Base-by-base conservation (phyloP, 2,797 vertebrate species). In the Etheostoma nigrum region DNA sequence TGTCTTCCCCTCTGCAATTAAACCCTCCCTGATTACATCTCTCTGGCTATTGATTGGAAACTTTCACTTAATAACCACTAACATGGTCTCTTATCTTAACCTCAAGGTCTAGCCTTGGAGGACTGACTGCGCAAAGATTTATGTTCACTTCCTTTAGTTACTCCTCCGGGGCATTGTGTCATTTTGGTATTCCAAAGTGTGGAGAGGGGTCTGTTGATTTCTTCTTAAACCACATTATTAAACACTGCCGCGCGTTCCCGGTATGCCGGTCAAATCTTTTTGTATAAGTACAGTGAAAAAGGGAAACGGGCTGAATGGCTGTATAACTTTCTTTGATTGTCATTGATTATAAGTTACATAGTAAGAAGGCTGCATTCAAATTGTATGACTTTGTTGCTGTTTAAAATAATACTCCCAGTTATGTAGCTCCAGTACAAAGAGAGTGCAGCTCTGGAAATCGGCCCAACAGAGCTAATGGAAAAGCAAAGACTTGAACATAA, bases 11-110 rank as follows among this genome's bases (percentile, higher is more conserved):
- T 88, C 87, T 89, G 93, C 94, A 95, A 95, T 95, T 95, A 95
- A 95, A 94, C 89, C 91, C 88, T 91, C 90, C 91, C 92, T 95
- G 94, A 95, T 95, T 95, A 92, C 91, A 90, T 92, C 91, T 93
- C 91, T 86, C 92, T 89, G 83, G 89, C 93, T 89, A 95, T 95
- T 92, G 93, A 95, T 94, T 92, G 91, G 91, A 94, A 95, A 94
- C 90, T 93, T 94, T 93, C 93, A 95, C 94, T 95, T 95, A 95
- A 95, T 95, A 95, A 95, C 93, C 93, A 84, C 92, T 92, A 94
- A 93, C 91, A 91, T 92, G 89, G 91, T 93, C 92, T 94, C 94
- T 94, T 93, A 94, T 94, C 92, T 93, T 94, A 94, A 95, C 94
- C 94, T 87, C 88, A 68, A 92, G 94, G 93, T 94, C 91, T 71